Evolutionary conservation across 1,140 invertebrate species (phyloP), one percentile per base, ranked within the genome.

Genomic region (Macrotrachela quadricornifera): DNA sequence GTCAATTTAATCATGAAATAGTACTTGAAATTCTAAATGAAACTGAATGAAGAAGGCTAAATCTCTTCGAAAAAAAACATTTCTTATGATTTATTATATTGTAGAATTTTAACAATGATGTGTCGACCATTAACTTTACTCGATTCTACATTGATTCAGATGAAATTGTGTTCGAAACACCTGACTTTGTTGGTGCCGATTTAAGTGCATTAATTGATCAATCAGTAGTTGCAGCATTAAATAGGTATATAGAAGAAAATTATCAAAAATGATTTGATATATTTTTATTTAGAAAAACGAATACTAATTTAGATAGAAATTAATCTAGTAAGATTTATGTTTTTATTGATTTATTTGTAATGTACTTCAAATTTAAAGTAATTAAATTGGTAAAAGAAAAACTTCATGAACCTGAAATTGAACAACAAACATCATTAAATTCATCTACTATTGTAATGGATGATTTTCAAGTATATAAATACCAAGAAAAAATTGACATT

Each of bases 1-100:
- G 87, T 15, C 77, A 91, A 41, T 86, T 86, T 68, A 88, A 95
- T 72, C 77, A 83, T 61, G 91, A 97, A 74, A 80, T 99, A 46
- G 77, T 79, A 49, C 74, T 99, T 47, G 86, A 85, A 50, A 88
- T 97, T 61, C 92, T 92, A 0, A 79, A 90, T 63, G 76, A 82
- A n/a, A n/a, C n/a, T 54, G 74, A 79, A 62, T 78, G 84, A 40
- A 74, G 87, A 57, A 70, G 73, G n/a, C 50, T 59, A 46, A 66
- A 60, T 51, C 46, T 64, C 14, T 12, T n/a, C 41, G n/a, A 12
- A 42, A 12, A 12, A n/a, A 12, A 12, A 42, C 12, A 12, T 12
- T n/a, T 12, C 41, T 12, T n/a, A 12, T 12, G n/a, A n/a, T 42
- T 42, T n/a, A 18, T 8, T 17, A 14, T 54, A 21, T 14, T 50